These are phyloP conservation scores for Conger conger DNA, from an alignment of 2,113 vertebrate species.

Conservation along the genomic window DNA sequence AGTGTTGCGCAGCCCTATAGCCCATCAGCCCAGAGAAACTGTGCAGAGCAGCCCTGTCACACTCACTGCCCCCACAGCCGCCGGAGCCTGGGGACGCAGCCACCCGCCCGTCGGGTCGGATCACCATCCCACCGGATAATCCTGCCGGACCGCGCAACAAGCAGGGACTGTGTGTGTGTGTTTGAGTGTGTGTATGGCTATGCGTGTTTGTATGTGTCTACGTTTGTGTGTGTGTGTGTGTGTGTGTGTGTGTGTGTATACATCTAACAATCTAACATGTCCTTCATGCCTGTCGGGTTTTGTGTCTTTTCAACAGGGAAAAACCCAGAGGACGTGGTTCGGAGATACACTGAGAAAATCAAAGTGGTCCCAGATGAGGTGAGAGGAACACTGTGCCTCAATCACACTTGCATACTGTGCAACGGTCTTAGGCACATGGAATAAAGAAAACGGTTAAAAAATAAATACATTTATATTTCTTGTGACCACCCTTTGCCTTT, in stretches of 20 bases:
- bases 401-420: neutral
- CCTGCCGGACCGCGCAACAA: too few relatives aligned
- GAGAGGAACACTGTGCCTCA: slow-evolving; percentile 23
- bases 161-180: neutral
- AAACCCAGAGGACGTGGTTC: slow-evolving; percentile 90
- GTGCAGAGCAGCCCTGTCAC: neutral
- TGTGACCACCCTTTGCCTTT: too few relatives aligned
- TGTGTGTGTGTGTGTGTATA: neutral
- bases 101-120: neutral
- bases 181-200: neutral
- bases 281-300: neutral
- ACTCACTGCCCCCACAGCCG: neutral
- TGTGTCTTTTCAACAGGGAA: slow-evolving; percentile 71
- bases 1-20: neutral
- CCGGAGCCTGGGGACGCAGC: neutral
- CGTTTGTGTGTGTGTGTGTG: neutral
- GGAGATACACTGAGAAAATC: slow-evolving; percentile 91
- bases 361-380: slow-evolving; percentile 91
- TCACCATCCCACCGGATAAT: neutral
- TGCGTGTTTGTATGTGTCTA: neutral
- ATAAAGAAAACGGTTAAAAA: too few relatives aligned
- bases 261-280: too few relatives aligned
- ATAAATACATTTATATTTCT: too few relatives aligned
- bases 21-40: neutral
- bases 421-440: too few relatives aligned